Evolutionary conservation across 1,140 invertebrate species (phyloP), one percentile per base, ranked within the genome.

Genomic region (Bombus cullumanus): DNA sequence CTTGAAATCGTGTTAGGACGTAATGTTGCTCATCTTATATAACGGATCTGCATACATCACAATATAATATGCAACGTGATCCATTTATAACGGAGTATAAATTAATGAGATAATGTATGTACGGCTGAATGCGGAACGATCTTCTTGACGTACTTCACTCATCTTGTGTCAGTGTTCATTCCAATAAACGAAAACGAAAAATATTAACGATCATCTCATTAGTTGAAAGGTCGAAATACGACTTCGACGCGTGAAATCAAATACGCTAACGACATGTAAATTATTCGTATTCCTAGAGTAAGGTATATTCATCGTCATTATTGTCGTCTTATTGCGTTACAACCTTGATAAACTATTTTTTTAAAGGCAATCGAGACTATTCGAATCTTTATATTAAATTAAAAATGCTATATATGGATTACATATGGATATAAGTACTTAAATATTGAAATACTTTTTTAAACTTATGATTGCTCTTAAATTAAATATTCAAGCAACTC

Each of bases 81-180:
- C 64, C 82, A 71, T 68, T 84, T 84, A 79, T 84, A 47, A 76
- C 25, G 18, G 47, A 62, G 43, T 71, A 62, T 59, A 78, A 79
- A 79, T 78, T 66, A 68, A 43, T 22, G 39, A 78, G 75, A 72
- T 84, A 57, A 79, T 71, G 22, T 37, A 5, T 71, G n/a, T 47
- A 5, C 18, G 31, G 28, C 25, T 59, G 43, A 15, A 13, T 18
- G n/a, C 34, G 1, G 59, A 12, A 59, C 6, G 1, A 53, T 53
- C 41, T n/a, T 8, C 28, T 47, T 53, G 34, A 41, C 37, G 25
- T 3, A 41, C 62, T 53, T 22, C 18, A 8, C 47, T 22, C 18
- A 53, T 53, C 31, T 37, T 39, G 0, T n/a, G 13, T 18, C 64
- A 57, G 8, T 28, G 9, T 34, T 28, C 28, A 28, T 39, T 6